phyloP scores from a whole-genome alignment of 2,113 vertebrate genomes.

The Pluvialis apricaria region DNA sequence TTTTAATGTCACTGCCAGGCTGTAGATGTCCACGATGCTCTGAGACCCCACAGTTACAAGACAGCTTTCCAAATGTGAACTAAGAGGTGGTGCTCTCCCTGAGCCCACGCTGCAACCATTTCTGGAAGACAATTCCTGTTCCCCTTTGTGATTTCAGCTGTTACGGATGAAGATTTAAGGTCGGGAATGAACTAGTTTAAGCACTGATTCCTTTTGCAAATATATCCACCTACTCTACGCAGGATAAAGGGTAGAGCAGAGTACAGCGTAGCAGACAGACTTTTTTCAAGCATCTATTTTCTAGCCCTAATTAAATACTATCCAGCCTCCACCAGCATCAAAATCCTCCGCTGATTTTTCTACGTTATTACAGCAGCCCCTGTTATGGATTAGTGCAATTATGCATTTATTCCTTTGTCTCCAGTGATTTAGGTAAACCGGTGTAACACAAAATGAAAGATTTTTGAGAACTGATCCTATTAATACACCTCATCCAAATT shows the following conservation, averaged over 20 bases:
- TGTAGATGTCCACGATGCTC: neutral
- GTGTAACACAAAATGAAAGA: neutral
- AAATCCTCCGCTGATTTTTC: neutral
- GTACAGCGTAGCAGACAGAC: neutral
- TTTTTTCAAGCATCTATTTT: neutral
- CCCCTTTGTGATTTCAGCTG: rapidly evolving
- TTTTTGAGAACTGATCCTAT: neutral
- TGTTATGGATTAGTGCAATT: neutral
- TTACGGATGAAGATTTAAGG: rapidly evolving
- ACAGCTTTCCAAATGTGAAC: neutral
- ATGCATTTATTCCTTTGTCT: neutral
- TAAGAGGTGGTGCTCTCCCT: neutral
- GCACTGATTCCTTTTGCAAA: neutral
- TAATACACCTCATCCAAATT: neutral
- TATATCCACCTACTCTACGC: rapidly evolving
- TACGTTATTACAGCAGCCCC: neutral
- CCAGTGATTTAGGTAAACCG: neutral
- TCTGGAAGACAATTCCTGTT: neutral
- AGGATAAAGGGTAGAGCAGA: neutral
- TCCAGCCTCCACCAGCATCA: neutral
- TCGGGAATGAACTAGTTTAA: neutral
- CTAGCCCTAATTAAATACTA: neutral
- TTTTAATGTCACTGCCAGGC: neutral
- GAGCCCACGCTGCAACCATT: neutral
- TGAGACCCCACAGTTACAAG: rapidly evolving